These are phyloP conservation scores for Branchellion lobata DNA, from an alignment of 2,888 invertebrate genomes.

Conservation along the genomic window DNA sequence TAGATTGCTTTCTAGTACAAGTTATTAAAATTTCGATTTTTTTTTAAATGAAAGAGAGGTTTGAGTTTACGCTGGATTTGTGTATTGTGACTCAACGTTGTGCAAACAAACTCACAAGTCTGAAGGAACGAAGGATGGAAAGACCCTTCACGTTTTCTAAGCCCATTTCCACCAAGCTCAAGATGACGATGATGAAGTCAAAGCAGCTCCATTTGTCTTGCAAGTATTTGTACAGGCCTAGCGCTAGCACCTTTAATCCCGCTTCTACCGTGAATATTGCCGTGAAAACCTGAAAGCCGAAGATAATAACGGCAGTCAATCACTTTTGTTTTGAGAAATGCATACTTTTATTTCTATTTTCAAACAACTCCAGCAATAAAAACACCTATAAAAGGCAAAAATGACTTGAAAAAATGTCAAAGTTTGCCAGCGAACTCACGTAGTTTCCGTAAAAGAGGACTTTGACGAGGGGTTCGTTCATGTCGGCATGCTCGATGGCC, in stretches of 20 bases:
- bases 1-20: background rate
- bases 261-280: constrained; percentile 95
- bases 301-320: no score
- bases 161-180: constrained; percentile 89
- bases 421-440: constrained; percentile 71
- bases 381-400: background rate
- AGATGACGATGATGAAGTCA: constrained; percentile 94
- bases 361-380: background rate
- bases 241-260: constrained; percentile 86
- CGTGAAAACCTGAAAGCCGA: constrained; percentile 83
- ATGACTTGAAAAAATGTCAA: background rate
- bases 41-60: no score
- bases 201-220: constrained; percentile 99
- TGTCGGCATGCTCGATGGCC: constrained; percentile 92
- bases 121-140: constrained; percentile 92
- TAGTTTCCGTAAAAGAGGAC: constrained; percentile 90
- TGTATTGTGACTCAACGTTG: background rate
- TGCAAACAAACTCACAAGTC: constrained; percentile 74
- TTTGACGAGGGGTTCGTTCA: constrained; percentile 77
- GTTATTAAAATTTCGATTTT: no score
- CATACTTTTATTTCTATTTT: no score
- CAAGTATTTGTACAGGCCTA: constrained; percentile 95
- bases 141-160: constrained; percentile 92
- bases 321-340: no score
- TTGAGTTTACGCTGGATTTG: no score